Conservation (phyloP, 2,113 vertebrate species). For the Misgurnus anguillicaudatus region DNA sequence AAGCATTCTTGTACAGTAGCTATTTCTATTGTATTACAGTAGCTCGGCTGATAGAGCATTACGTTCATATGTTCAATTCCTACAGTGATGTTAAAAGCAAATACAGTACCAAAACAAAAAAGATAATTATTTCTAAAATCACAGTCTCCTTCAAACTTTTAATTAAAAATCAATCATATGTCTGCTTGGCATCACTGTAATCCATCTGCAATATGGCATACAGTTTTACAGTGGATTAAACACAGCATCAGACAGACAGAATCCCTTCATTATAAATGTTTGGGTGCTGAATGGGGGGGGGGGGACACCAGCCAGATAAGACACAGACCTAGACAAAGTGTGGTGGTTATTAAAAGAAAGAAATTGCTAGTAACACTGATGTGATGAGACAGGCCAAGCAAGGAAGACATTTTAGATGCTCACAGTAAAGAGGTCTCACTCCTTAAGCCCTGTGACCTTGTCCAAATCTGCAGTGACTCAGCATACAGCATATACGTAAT, state of each 20-base stretch:
- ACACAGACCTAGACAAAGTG: background rate
- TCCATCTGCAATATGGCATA: constrained; percentile 37
- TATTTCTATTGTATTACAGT: too few species aligned
- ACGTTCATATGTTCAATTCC: too few species aligned
- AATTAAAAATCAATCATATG: constrained; percentile 31
- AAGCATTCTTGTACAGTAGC: too few species aligned
- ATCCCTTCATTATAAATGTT: constrained; percentile 14
- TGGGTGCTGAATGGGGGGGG: background rate
- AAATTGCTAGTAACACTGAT: constrained; percentile 8
- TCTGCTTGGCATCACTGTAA: constrained; percentile 26
- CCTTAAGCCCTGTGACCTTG: constrained; percentile 15
- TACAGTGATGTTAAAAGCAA: too few species aligned
- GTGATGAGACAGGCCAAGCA: constrained; percentile 3
- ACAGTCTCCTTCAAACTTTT: constrained; percentile 11
- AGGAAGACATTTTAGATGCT: background rate
- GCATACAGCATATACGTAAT: constrained; percentile 1
- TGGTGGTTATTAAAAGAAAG: background rate
- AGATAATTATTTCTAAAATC: background rate
- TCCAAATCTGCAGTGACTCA: constrained; percentile 32
- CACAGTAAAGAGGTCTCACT: background rate
- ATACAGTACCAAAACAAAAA: background rate
- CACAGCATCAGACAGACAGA: constrained; percentile 3
- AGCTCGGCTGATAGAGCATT: too few species aligned
- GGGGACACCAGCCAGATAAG: constrained; percentile 33
- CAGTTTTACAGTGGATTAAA: constrained; percentile 40